Evolutionary conservation across 2,113 vertebrate genomes (phyloP).

Genomic region (Gnathonemus echidnorhynchus): DNA sequence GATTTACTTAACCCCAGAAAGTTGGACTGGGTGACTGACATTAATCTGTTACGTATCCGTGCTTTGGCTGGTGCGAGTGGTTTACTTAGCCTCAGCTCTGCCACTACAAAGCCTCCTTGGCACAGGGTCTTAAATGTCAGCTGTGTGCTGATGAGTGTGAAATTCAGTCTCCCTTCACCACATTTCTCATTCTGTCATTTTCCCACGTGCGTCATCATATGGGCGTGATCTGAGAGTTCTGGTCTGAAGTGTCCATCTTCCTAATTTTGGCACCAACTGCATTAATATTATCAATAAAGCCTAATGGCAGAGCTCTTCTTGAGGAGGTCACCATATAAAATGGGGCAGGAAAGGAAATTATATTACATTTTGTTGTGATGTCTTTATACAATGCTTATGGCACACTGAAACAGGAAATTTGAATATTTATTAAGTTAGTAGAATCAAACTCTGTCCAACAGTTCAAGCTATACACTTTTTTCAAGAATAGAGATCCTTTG

Average conservation of each 20-base stretch:
- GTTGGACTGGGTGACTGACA: not conserved
- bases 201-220: not conserved
- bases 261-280: not conserved
- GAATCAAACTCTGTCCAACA: not conserved
- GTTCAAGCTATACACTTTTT: not conserved
- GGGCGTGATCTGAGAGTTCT: not conserved
- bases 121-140: not conserved
- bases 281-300: not conserved
- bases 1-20: not conserved
- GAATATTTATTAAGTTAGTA: not conserved
- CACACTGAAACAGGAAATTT: not conserved
- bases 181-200: not conserved
- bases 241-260: not conserved
- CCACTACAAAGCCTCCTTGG: not conserved
- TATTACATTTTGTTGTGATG: not conserved
- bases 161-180: not conserved
- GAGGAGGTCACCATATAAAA: not conserved
- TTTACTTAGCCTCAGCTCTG: not conserved
- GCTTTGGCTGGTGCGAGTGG: not conserved
- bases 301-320: not conserved
- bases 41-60: not conserved
- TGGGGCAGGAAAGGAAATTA: not conserved
- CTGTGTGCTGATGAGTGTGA: not conserved
- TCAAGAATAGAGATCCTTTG: not conserved
- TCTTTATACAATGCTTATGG: not conserved